phyloP scores from a whole-genome alignment of 2,888 invertebrate species.

The Lasioglossum leucozonium region DNA sequence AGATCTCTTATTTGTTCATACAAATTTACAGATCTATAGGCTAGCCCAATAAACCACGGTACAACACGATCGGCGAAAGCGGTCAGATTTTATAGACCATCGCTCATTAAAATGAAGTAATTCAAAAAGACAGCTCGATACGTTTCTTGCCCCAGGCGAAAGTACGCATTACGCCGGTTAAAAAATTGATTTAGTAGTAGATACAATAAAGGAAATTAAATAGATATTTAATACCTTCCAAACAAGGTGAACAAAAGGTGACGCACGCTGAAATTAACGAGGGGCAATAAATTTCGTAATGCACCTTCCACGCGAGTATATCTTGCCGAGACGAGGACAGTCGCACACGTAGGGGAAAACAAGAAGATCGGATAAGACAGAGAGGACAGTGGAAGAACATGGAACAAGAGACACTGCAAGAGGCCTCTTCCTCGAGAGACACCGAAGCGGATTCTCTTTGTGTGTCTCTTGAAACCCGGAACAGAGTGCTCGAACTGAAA shows the following conservation, averaged over 20 bases:
- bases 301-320: constrained; percentile 20
- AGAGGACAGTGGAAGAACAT: constrained; percentile 30
- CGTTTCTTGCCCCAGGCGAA: neutral
- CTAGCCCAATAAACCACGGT: neutral
- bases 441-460: constrained; percentile 48
- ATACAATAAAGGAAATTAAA: constrained; percentile 4
- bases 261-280: constrained; percentile 6
- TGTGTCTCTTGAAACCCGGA: constrained; percentile 34
- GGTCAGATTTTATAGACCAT: neutral
- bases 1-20: neutral
- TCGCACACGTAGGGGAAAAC: constrained; percentile 31
- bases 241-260: constrained; percentile 1
- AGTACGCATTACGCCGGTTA: neutral
- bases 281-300: constrained; percentile 24
- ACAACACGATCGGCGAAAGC: neutral
- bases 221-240: neutral
- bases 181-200: neutral
- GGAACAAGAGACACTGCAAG: constrained; percentile 24
- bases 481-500: constrained; percentile 39
- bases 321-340: constrained; percentile 5
- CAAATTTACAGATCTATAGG: neutral
- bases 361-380: constrained; percentile 35
- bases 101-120: neutral
- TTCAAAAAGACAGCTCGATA: neutral
- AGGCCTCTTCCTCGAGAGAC: constrained; percentile 13